Percentiles rank a stretch among this genome's conserved stretches.
These are phyloP conservation scores for Synergus japonicus DNA, from an alignment of 2,888 invertebrate species.

Conservation along the genomic window DNA sequence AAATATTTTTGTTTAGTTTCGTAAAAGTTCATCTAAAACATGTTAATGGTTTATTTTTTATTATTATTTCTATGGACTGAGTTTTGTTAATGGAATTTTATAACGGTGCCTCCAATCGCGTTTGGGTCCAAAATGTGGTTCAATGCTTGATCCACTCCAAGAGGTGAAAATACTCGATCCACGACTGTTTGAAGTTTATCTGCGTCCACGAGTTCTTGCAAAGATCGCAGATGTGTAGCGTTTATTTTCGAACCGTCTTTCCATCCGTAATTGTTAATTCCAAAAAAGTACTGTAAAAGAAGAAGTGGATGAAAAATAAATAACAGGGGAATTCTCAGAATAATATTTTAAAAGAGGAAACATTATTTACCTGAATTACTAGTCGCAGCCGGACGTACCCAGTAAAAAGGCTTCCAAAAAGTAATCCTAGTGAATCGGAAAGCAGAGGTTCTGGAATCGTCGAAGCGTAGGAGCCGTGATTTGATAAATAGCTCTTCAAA, in stretches of 20 bases:
- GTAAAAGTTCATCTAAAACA: background rate
- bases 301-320: constrained; percentile 46
- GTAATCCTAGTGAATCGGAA: constrained; percentile 79
- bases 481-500: constrained; percentile 71
- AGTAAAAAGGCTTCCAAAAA: constrained; percentile 78
- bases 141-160: constrained; percentile 78
- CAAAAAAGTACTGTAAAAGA: constrained; percentile 73
- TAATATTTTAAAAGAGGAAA: background rate
- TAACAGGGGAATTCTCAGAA: background rate
- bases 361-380: constrained; percentile 74
- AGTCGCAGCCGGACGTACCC: constrained; percentile 77
- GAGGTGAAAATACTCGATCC: constrained; percentile 79
- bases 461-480: constrained; percentile 78
- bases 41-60: constrained; percentile 4
- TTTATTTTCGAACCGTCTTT: constrained; percentile 72
- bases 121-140: constrained; percentile 75
- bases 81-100: constrained; percentile 76
- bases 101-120: constrained; percentile 78
- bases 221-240: constrained; percentile 69
- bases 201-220: constrained; percentile 79
- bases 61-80: background rate
- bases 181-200: constrained; percentile 81
- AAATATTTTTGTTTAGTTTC: background rate
- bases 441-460: constrained; percentile 78
- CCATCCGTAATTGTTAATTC: constrained; percentile 69